Evolutionary conservation across 2,797 vertebrate species (phyloP).

Genomic region (Lagocephalus sceleratus): DNA sequence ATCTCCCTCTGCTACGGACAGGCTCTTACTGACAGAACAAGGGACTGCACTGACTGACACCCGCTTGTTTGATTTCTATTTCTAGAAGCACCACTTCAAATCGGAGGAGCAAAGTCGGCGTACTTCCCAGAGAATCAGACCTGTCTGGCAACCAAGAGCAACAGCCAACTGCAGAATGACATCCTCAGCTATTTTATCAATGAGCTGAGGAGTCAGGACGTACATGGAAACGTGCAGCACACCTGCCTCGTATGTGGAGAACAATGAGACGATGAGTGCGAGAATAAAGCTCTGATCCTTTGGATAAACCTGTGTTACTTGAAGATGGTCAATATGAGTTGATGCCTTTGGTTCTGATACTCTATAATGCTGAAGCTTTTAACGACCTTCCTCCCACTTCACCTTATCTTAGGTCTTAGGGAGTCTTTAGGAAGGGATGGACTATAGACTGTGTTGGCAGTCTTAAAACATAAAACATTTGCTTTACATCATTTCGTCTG

Average conservation of each 20-base stretch:
- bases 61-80: background rate
- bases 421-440: too few species aligned
- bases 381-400: too few species aligned
- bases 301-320: background rate
- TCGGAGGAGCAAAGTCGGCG: conserved; percentile 57
- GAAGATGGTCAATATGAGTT: too few species aligned
- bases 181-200: conserved; percentile 25
- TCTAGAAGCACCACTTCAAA: conserved; percentile 23
- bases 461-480: background rate
- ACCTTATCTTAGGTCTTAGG: too few species aligned
- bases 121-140: conserved; percentile 70
- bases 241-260: conserved; percentile 67
- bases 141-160: conserved; percentile 59
- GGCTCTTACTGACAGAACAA: background rate
- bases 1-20: background rate
- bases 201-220: conserved; percentile 29
- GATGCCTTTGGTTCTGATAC: too few species aligned
- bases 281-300: fast-evolving
- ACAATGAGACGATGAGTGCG: conserved; percentile 11
- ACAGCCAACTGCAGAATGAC: background rate
- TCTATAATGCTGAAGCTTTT: too few species aligned
- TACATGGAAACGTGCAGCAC: background rate
- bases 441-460: too few species aligned
- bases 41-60: background rate
- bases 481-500: background rate